phyloP scores from a whole-genome alignment of 1,140 invertebrate species.

The Dysdera silvatica region DNA sequence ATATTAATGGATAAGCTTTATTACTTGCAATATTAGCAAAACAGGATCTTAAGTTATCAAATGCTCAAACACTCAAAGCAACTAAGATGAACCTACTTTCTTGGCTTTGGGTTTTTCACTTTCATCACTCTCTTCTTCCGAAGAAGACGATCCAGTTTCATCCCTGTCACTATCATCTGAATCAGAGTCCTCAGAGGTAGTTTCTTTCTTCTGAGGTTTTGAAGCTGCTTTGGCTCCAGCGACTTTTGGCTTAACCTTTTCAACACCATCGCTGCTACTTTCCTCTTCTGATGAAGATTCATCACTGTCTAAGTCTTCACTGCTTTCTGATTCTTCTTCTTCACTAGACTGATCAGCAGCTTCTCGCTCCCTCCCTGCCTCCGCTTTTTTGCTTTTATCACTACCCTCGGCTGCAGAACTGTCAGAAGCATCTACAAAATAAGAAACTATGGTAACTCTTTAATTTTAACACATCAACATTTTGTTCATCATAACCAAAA shows the following conservation, averaged over 20 bases:
- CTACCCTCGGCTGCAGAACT: constrained; percentile 21
- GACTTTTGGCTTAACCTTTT: not conserved
- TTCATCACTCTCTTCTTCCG: constrained; percentile 37
- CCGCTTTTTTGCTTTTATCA: too few species aligned
- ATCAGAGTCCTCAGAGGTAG: too few species aligned
- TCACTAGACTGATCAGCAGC: constrained; percentile 11
- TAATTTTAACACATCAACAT: not conserved
- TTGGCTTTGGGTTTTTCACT: constrained; percentile 31
- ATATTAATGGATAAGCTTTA: too few species aligned
- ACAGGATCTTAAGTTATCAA: too few species aligned
- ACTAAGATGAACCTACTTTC: too few species aligned
- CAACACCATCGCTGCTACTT: constrained; percentile 13
- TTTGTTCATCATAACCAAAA: too few species aligned
- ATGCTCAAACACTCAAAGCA: too few species aligned
- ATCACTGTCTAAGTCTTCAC: constrained; percentile 20
- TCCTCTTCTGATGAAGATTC: constrained; percentile 17
- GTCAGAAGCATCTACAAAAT: constrained; percentile 10
- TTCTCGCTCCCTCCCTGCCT: constrained; percentile 6
- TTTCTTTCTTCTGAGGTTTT: constrained; percentile 27
- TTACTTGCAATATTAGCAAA: too few species aligned
- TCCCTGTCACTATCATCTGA: constrained; percentile 32
- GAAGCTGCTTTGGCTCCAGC: not conserved
- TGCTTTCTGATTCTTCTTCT: constrained; percentile 4
- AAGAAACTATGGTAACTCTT: not conserved
- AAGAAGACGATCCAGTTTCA: constrained; percentile 33